Evolutionary conservation across 2,888 invertebrate genomes (phyloP).

Genomic region (Heterodera filipjevi): DNA sequence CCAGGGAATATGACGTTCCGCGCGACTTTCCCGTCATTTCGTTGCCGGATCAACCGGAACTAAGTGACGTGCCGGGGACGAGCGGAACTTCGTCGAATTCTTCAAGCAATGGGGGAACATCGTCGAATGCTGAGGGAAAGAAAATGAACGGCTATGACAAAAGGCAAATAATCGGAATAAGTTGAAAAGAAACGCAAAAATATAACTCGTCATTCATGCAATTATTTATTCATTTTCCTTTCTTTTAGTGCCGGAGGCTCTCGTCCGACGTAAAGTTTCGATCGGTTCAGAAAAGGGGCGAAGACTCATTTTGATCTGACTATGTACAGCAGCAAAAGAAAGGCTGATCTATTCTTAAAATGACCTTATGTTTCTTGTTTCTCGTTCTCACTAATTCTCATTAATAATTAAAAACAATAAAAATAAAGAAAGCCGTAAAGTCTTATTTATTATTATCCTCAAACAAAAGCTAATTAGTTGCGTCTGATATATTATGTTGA

Average conservation of each 20-base stretch:
- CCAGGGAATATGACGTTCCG: neutral
- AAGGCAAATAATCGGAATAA: neutral
- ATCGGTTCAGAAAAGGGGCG: neutral
- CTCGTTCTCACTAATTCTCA: too few species aligned
- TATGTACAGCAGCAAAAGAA: neutral
- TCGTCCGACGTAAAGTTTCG: neutral
- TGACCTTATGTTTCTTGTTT: too few species aligned
- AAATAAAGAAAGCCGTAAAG: too few species aligned
- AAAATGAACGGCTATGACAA: neutral
- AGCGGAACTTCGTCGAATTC: neutral
- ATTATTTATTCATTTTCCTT: neutral
- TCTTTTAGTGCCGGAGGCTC: neutral
- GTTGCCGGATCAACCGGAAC: neutral
- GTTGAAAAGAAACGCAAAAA: too few species aligned
- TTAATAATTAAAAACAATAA: too few species aligned
- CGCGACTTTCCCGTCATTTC: conserved; percentile 1
- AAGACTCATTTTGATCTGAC: neutral
- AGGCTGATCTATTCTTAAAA: neutral
- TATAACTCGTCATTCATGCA: neutral
- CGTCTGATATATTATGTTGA: too few species aligned
- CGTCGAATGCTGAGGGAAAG: neutral
- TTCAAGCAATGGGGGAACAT: too few species aligned
- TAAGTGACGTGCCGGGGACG: neutral
- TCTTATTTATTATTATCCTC: too few species aligned
- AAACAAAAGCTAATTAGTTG: too few species aligned